Evolutionary conservation across 2,888 invertebrate genomes (phyloP).

Genomic region (Cantharis lateralis): DNA sequence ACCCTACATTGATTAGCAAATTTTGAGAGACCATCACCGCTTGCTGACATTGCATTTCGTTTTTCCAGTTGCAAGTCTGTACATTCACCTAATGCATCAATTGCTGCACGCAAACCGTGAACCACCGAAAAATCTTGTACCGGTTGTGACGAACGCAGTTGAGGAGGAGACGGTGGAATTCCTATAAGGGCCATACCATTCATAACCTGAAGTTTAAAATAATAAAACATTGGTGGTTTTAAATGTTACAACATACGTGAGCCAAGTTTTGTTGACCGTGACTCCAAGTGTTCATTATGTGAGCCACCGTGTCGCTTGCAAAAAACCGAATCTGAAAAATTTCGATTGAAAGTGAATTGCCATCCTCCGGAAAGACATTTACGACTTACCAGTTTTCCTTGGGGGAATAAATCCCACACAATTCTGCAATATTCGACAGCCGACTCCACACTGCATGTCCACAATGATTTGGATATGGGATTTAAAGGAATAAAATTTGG

Average conservation of each 20-base stretch:
- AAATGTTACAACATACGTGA: slow-evolving; percentile 66
- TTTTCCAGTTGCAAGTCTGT: slow-evolving; percentile 75
- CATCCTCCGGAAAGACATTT: neutral
- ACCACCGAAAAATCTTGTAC: slow-evolving; percentile 73
- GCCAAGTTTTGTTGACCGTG: slow-evolving; percentile 81
- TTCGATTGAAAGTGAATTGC: neutral
- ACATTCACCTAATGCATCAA: slow-evolving; percentile 82
- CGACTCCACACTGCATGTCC: slow-evolving; percentile 96
- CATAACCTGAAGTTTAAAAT: slow-evolving; percentile 64
- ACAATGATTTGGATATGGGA: slow-evolving; percentile 89
- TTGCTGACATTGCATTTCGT: slow-evolving; percentile 52
- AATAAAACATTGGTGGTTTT: neutral
- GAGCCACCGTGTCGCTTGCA: slow-evolving; percentile 84
- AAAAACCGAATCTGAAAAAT: slow-evolving; percentile 77
- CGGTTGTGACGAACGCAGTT: slow-evolving; percentile 57
- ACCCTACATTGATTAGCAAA: slow-evolving; percentile 72
- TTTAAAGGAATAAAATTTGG: slow-evolving; percentile 76
- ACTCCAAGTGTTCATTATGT: slow-evolving; percentile 85
- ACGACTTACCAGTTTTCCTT: slow-evolving; percentile 75
- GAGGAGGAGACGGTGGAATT: slow-evolving; percentile 64
- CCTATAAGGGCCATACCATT: slow-evolving; percentile 84
- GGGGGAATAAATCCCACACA: slow-evolving; percentile 96
- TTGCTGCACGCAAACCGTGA: slow-evolving; percentile 83
- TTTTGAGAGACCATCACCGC: slow-evolving; percentile 54
- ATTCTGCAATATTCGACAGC: slow-evolving; percentile 95